Percentiles rank a stretch among this genome's conserved stretches.
Conservation (phyloP, 2,797 vertebrate genomes). For the Rhinichthys osculus region DNA sequence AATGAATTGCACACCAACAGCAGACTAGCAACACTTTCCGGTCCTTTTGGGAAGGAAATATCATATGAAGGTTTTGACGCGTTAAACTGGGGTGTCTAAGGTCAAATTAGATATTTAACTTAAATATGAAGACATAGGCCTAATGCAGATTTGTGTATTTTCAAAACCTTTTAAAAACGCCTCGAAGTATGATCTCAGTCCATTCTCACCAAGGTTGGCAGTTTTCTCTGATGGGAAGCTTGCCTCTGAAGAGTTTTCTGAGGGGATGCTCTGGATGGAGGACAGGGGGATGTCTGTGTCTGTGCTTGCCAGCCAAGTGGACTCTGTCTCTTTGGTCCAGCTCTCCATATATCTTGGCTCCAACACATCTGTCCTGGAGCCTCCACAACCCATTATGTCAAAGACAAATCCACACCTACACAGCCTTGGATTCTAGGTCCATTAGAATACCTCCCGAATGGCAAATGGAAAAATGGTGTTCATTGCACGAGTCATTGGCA, state of each 20-base stretch:
- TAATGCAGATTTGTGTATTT: neutral
- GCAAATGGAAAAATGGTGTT: neutral
- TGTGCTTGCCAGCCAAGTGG: constrained; percentile 82
- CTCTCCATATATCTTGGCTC: constrained; percentile 84
- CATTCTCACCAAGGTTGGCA: constrained; percentile 72
- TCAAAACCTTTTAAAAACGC: neutral
- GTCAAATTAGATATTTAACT: neutral
- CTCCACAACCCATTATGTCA: constrained; percentile 80
- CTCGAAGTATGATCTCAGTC: neutral
- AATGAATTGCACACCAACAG: constrained; percentile 42
- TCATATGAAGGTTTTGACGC: neutral
- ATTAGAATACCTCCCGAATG: constrained; percentile 9
- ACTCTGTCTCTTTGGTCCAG: constrained; percentile 86
- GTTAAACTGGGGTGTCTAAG: neutral
- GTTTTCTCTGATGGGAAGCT: constrained; percentile 76
- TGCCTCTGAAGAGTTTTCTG: constrained; percentile 74
- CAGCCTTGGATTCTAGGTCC: constrained; percentile 1
- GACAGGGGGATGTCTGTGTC: constrained; percentile 82
- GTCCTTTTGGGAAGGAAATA: neutral
- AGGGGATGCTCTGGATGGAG: constrained; percentile 82
- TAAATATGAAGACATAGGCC: neutral
- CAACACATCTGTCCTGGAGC: constrained; percentile 83
- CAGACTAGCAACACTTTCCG: constrained; percentile 24
- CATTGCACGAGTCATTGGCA: neutral
- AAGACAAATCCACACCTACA: constrained; percentile 19